Conservation (phyloP, 2,113 vertebrate species). For the Chascanopsetta lugubris region DNA sequence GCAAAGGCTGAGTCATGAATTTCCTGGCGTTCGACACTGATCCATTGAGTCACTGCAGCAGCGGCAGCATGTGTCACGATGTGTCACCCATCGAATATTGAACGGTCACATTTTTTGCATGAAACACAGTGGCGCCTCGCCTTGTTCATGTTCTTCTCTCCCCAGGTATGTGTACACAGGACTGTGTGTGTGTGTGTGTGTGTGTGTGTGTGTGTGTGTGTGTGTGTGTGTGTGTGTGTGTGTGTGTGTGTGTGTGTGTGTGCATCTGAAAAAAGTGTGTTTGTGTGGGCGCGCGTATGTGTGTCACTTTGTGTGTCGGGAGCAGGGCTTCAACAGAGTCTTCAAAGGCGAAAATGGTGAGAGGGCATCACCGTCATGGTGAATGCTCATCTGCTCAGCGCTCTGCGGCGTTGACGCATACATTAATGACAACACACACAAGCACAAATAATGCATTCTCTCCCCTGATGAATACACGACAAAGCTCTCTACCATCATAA, state of each 20-base stretch:
- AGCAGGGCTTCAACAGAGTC: constrained; percentile 6
- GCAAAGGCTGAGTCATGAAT: too few relatives aligned
- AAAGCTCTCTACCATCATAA: constrained; percentile 73
- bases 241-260: constrained; percentile 18
- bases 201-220: constrained; percentile 17
- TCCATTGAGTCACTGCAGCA: not conserved
- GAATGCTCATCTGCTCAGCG: constrained; percentile 26
- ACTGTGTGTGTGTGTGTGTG: constrained; percentile 12
- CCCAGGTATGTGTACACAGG: constrained; percentile 6
- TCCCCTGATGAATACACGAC: constrained; percentile 57
- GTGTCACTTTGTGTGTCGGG: not conserved
- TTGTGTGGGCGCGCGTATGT: constrained; percentile 18
- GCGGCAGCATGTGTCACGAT: constrained; percentile 7
- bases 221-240: not conserved
- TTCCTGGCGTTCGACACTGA: too few relatives aligned
- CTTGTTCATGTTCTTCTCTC: too few relatives aligned
- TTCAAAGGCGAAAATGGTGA: constrained; percentile 1
- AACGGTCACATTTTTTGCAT: not conserved
- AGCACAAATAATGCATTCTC: constrained; percentile 41
- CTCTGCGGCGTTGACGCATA: constrained; percentile 57
- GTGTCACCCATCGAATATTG: not conserved
- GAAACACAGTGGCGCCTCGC: not conserved
- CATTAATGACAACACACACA: constrained; percentile 57
- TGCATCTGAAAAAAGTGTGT: too few relatives aligned
- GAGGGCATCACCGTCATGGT: constrained; percentile 27